Base-by-base conservation (phyloP, 2,888 invertebrate species). In the Erynnis tages region DNA sequence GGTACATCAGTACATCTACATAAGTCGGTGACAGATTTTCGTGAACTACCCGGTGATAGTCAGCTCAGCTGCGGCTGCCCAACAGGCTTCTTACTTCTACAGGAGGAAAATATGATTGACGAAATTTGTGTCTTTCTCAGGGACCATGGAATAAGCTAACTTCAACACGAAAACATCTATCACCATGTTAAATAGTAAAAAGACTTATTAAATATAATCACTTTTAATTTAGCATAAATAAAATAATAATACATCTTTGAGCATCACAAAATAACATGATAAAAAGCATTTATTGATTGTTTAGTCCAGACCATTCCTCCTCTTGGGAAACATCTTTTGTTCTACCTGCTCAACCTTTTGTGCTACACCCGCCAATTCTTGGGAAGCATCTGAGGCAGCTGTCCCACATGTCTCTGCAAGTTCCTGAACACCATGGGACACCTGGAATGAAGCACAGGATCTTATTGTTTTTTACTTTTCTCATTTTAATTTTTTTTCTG, bases 241-340 rank as follows among this genome's bases (percentile, higher is more conserved):
- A 58, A 48, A 37, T n/a, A 29, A 16, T 16, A 38, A 40, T 27
- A 40, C 16, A 30, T 30, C 17, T 23, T 45, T 14, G 4, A 16
- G n/a, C 21, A 37, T 44, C 37, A 54, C 54, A 60, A 55, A 55
- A 60, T 56, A 56, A 59, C 40, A 43, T 54, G 7, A 29, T 6
- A 1, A 35, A 6, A n/a, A 48, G 11, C 25, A 4, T 16, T 10
- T 35, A 17, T 1, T 8, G 1, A 5, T 10, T 25, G 5, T 57
- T 73, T 69, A 88, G 61, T 89, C 89, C 11, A 89, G 67, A 27
- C 89, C 89, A 70, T 89, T 89, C 57, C 89, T 72, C 60, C 87
- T 73, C 54, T 65, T 80, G 8, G 86, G 88, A 47, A 82, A 81
- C 54, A 76, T 54, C 55, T 82, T 86, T 32, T 79, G 73, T 55